phyloP scores from a whole-genome alignment of 2,113 vertebrate species.

The Haemorhous mexicanus region DNA sequence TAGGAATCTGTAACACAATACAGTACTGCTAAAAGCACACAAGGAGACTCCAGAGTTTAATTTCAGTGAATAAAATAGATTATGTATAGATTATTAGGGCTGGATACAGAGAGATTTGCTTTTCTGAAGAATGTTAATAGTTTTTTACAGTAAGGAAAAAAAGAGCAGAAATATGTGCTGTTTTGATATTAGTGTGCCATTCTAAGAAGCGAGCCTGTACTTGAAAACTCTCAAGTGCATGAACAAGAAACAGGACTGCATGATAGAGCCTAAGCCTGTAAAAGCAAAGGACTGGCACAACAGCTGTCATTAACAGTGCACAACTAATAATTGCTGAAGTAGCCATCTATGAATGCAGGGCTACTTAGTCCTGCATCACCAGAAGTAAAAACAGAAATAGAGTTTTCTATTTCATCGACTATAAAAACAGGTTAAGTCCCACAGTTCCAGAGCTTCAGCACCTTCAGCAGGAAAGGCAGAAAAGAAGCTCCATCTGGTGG shows the following conservation, averaged over 20 bases:
- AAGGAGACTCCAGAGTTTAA: not conserved
- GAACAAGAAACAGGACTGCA: not conserved
- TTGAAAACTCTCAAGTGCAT: not conserved
- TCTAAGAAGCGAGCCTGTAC: not conserved
- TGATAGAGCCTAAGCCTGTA: not conserved
- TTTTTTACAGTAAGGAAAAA: not conserved
- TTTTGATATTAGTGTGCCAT: not conserved
- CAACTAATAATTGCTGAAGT: not conserved
- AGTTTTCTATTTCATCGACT: not conserved
- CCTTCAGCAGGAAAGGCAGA: slow-evolving; percentile 6
- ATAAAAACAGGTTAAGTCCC: not conserved
- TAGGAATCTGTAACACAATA: not conserved
- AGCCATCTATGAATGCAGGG: not conserved
- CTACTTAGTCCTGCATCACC: not conserved
- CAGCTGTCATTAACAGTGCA: not conserved
- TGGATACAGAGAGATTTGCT: not conserved
- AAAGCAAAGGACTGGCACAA: not conserved
- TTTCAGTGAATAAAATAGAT: not conserved
- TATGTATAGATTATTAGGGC: not conserved
- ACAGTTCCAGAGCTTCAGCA: not conserved
- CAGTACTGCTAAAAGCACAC: not conserved
- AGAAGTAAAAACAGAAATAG: not conserved
- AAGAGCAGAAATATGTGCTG: accelerated
- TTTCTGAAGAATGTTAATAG: not conserved
- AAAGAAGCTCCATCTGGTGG: slow-evolving; percentile 51